Evolutionary conservation across 2,797 vertebrate genomes (phyloP).

Genomic region (Pelochelys cantorii): DNA sequence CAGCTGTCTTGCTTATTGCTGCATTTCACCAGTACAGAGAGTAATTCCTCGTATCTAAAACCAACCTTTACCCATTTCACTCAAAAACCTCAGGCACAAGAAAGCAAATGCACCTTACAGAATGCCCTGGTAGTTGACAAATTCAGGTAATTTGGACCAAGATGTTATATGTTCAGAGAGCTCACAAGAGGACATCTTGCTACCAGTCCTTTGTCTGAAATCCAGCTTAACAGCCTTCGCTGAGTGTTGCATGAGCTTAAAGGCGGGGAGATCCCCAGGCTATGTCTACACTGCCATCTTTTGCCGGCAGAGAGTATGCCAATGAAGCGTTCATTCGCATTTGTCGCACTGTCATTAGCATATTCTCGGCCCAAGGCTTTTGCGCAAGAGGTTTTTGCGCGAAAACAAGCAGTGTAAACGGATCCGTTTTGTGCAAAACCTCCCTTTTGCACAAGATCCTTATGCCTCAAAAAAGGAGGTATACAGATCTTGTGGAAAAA

Average conservation of each 20-base stretch:
- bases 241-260: not conserved
- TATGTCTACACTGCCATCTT: too few species aligned
- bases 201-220: not conserved
- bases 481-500: too few species aligned
- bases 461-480: too few species aligned
- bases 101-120: not conserved
- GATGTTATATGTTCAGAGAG: not conserved
- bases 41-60: not conserved
- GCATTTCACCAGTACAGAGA: not conserved
- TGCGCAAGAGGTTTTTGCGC: too few species aligned
- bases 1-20: not conserved
- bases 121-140: not conserved
- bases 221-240: not conserved
- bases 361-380: too few species aligned
- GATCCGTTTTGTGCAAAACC: too few species aligned
- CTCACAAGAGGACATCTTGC: not conserved
- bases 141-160: not conserved
- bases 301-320: too few species aligned
- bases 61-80: not conserved
- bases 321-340: too few species aligned
- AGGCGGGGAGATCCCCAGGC: not conserved
- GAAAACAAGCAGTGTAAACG: too few species aligned
- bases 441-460: too few species aligned
- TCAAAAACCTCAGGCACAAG: not conserved
- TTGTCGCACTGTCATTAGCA: too few species aligned